These are phyloP conservation scores for Euthynnus affinis DNA, from an alignment of 2,797 vertebrate species.

Conservation along the genomic window DNA sequence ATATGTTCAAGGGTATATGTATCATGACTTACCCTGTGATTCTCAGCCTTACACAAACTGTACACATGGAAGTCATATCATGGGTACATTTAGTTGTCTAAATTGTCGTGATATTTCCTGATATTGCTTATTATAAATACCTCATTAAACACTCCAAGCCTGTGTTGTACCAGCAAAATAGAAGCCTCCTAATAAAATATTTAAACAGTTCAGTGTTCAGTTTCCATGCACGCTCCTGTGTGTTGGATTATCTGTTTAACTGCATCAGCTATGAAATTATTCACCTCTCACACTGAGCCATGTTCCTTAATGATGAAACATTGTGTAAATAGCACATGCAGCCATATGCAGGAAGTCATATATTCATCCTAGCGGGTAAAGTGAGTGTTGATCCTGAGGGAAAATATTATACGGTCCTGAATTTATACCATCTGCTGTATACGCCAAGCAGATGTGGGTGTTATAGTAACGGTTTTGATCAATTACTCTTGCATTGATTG, in stretches of 20 bases:
- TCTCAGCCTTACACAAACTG: background rate
- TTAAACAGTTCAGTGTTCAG: conserved; percentile 19
- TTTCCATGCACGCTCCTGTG: background rate
- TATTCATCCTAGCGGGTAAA: conserved; percentile 14
- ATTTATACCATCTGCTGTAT: conserved; percentile 5
- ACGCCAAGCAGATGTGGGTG: conserved; percentile 7
- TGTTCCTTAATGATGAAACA: conserved; percentile 37
- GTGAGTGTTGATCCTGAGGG: conserved; percentile 9
- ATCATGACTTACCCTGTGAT: background rate
- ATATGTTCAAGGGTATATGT: background rate
- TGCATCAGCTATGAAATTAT: conserved; percentile 27
- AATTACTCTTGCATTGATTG: conserved; percentile 32
- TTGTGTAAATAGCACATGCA: conserved; percentile 1
- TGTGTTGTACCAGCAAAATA: conserved; percentile 23
- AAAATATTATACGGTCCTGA: background rate
- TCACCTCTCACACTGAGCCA: background rate
- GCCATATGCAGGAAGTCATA: conserved; percentile 7
- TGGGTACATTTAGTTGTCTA: background rate
- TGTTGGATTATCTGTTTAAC: conserved; percentile 14
- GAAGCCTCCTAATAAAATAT: conserved; percentile 46
- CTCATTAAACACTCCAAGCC: conserved; percentile 9
- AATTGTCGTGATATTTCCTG: background rate
- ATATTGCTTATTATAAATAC: conserved; percentile 3
- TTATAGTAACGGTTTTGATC: conserved; percentile 22
- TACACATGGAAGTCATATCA: background rate